phyloP scores from a whole-genome alignment of 2,888 invertebrate genomes.

The Lamellibrachia columna region DNA sequence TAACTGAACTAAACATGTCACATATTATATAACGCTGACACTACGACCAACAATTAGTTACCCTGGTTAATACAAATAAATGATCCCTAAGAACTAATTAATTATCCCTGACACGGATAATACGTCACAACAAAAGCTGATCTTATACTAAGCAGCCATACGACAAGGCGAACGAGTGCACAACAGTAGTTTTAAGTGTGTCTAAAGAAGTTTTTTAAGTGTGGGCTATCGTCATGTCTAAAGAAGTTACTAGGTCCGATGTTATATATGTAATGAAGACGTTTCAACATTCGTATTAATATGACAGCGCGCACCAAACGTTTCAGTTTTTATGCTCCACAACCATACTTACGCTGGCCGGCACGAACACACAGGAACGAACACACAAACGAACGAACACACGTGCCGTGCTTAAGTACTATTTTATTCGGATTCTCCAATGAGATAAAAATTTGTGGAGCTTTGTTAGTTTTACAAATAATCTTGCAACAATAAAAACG shows the following conservation, averaged over 20 bases:
- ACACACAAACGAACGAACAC: not conserved
- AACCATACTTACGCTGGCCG: not conserved
- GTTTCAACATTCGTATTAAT: not conserved
- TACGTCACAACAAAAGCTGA: not conserved
- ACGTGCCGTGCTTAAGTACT: not conserved
- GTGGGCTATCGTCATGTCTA: not conserved
- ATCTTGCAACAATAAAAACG: too few relatives aligned
- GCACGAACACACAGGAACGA: not conserved
- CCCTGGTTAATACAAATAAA: not conserved
- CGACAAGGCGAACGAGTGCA: not conserved
- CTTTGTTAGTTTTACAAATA: not conserved
- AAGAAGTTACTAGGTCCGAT: not conserved
- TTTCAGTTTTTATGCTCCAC: not conserved
- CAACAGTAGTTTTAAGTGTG: not conserved
- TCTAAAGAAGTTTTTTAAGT: not conserved
- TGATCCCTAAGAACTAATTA: not conserved
- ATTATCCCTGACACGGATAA: not conserved
- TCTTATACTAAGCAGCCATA: not conserved
- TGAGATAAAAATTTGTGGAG: not conserved
- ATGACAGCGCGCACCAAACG: not conserved
- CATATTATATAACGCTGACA: not conserved
- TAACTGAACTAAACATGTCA: not conserved
- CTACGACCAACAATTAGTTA: not conserved
- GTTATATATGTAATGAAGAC: too few relatives aligned
- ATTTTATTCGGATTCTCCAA: not conserved